These are phyloP conservation scores for Capromys pilorides DNA, from an alignment of 2,797 vertebrate species.

Conservation along the genomic window DNA sequence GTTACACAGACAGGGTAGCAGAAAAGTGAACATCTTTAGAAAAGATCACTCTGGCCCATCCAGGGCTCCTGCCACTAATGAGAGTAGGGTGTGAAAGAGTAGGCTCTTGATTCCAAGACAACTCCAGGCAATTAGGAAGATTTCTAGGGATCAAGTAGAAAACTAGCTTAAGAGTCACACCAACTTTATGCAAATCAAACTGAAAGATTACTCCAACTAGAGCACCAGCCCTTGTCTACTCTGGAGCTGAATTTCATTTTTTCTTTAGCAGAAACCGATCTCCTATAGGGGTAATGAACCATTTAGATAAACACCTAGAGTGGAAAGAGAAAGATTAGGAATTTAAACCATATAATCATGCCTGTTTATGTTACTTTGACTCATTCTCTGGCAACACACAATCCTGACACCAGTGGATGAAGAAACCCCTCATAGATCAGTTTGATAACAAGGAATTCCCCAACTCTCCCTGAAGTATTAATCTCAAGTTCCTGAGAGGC, in stretches of 20 bases:
- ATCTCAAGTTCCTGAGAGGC: slow-evolving; percentile 68
- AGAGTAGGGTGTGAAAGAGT: neutral
- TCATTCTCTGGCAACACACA: neutral
- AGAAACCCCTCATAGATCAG: slow-evolving; percentile 61
- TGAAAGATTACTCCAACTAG: slow-evolving; percentile 26
- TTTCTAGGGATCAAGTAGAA: slow-evolving; percentile 52
- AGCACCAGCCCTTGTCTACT: neutral
- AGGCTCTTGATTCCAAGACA: slow-evolving; percentile 30
- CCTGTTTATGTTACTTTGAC: neutral
- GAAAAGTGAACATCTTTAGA: neutral
- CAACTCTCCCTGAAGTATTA: slow-evolving; percentile 67
- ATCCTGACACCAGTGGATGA: neutral
- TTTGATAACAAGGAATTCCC: slow-evolving; percentile 68
- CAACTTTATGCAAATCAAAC: slow-evolving; percentile 41
- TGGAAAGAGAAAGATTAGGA: neutral
- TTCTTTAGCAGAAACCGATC: slow-evolving; percentile 26
- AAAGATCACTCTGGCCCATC: neutral
- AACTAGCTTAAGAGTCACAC: slow-evolving; percentile 59
- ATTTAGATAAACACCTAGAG: neutral
- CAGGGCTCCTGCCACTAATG: neutral
- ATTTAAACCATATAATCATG: neutral
- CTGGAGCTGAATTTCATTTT: slow-evolving; percentile 5
- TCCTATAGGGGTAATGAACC: neutral
- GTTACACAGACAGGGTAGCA: neutral
- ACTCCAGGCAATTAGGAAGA: slow-evolving; percentile 47